Conservation (phyloP, 2,113 vertebrate species). For the Hipposideros armiger region DNA sequence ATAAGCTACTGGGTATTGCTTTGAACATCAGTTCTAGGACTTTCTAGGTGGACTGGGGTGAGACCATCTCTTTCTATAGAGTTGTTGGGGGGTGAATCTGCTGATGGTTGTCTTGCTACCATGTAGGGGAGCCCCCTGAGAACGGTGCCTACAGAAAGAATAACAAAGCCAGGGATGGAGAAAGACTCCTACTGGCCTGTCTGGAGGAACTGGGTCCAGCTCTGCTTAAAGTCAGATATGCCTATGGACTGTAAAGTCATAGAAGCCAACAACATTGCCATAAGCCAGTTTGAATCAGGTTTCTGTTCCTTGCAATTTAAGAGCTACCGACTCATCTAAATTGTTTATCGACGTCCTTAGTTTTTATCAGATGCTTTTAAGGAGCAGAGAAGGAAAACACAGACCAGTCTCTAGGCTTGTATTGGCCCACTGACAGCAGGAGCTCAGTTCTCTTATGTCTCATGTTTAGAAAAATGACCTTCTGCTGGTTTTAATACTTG, state of each 20-base stretch:
- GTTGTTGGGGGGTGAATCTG: not conserved
- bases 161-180: not conserved
- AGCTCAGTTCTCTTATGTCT: not conserved
- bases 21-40: not conserved
- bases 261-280: not conserved
- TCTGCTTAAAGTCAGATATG: not conserved
- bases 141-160: not conserved
- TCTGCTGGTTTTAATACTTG: not conserved
- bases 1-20: not conserved
- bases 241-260: not conserved
- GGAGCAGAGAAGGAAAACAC: not conserved
- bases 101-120: not conserved
- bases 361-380: slow-evolving; percentile 25
- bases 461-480: slow-evolving; percentile 1
- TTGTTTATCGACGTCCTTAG: not conserved
- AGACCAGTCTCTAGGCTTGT: not conserved
- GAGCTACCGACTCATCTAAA: not conserved
- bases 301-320: slow-evolving; percentile 2
- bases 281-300: not conserved
- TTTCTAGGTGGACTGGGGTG: not conserved
- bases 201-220: not conserved
- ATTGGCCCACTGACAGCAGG: not conserved
- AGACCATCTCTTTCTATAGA: not conserved
- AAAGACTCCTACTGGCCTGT: not conserved
- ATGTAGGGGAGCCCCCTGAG: not conserved